A percentile compares a stretch with the other conserved stretches of the same genome.
Evolutionary conservation across 2,888 invertebrate species (phyloP).

Genomic region (Synanthedon andrenaeformis): DNA sequence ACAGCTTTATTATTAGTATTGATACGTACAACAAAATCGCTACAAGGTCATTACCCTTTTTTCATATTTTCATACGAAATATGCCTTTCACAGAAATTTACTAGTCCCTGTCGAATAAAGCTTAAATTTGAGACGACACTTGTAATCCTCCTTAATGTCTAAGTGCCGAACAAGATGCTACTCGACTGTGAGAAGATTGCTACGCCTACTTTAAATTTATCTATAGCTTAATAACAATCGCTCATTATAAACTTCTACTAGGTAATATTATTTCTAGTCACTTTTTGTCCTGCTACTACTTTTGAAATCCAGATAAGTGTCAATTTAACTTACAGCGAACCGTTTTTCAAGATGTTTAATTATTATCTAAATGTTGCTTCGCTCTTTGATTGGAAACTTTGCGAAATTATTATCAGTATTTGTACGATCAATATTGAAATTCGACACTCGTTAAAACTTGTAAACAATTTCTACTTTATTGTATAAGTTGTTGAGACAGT

Average conservation of each 20-base stretch:
- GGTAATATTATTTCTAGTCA: no score
- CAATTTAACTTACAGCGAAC: no score
- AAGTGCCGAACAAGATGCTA: neutral
- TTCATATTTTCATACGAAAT: neutral
- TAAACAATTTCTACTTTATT: neutral
- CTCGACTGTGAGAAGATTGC: neutral
- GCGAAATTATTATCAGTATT: neutral
- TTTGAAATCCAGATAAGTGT: no score
- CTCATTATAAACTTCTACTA: no score
- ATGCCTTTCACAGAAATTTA: neutral
- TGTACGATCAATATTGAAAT: neutral
- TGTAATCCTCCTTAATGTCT: neutral
- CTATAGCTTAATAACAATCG: no score
- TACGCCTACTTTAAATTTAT: no score
- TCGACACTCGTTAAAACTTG: neutral
- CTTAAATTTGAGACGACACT: neutral
- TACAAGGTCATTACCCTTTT: no score
- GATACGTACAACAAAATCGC: no score
- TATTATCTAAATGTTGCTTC: neutral
- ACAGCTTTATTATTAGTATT: no score
- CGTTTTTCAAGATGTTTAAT: no score
- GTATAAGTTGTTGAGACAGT: neutral
- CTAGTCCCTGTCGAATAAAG: neutral
- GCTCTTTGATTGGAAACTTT: neutral
- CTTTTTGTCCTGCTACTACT: no score